Evolutionary conservation across 2,797 vertebrate genomes (phyloP).

Genomic region (Lacerta agilis): DNA sequence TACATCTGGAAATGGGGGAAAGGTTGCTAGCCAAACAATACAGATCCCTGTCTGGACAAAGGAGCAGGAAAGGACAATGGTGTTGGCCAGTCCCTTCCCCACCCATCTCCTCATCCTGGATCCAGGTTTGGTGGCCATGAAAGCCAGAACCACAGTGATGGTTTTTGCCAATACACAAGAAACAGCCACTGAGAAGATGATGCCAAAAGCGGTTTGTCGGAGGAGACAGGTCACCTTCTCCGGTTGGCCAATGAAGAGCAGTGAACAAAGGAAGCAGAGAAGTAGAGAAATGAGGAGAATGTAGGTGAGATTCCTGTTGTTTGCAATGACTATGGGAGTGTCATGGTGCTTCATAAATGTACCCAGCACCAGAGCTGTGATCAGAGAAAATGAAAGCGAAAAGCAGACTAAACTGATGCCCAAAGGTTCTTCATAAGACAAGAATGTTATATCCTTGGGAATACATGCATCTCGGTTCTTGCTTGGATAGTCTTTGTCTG

Average conservation of each 20-base stretch:
- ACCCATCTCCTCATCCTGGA: not conserved
- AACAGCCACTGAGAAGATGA: slow-evolving; percentile 2
- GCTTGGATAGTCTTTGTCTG: not conserved
- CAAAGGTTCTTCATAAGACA: not conserved
- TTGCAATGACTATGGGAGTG: not conserved
- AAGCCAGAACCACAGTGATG: slow-evolving; percentile 6
- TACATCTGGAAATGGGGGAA: not conserved
- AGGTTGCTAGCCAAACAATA: not conserved
- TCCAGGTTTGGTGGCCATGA: slow-evolving; percentile 3
- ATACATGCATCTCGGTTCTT: not conserved
- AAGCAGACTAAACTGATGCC: not conserved
- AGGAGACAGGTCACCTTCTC: not conserved
- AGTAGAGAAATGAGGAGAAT: not conserved
- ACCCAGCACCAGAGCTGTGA: not conserved
- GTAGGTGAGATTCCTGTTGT: not conserved
- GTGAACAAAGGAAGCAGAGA: not conserved
- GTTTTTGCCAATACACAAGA: slow-evolving; percentile 14
- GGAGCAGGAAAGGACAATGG: not conserved
- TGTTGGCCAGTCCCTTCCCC: not conserved
- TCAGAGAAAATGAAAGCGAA: not conserved
- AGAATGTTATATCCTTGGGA: not conserved
- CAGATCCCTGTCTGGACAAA: not conserved
- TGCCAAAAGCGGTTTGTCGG: not conserved
- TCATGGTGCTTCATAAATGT: not conserved
- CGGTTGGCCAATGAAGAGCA: not conserved